These are phyloP conservation scores for Mico argentatus DNA, from an alignment of 2,797 vertebrate species.

Conservation along the genomic window DNA sequence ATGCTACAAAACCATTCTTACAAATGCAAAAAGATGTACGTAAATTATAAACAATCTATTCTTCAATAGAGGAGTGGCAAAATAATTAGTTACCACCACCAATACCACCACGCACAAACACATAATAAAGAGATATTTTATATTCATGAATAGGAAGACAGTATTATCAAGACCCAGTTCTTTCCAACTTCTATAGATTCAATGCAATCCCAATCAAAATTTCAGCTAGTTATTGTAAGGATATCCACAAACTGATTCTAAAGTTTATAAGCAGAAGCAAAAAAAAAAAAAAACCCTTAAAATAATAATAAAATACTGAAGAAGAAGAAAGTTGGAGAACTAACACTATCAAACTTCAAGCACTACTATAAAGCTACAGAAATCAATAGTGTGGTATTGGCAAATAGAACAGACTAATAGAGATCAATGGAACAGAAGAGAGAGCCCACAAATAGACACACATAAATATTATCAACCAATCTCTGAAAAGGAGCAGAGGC, in stretches of 20 bases:
- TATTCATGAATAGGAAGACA: not conserved
- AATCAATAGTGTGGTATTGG: not conserved
- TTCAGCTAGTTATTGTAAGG: not conserved
- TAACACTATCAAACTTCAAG: not conserved
- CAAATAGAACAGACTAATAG: not conserved
- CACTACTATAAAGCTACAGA: not conserved
- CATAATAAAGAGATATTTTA: not conserved
- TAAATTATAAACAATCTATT: not conserved
- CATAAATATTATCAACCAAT: not conserved
- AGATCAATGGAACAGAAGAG: not conserved
- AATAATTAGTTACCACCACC: not conserved
- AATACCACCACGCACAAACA: not conserved
- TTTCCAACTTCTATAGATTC: not conserved
- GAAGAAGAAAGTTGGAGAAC: not conserved
- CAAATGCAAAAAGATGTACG: not conserved
- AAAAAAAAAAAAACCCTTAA: not conserved
- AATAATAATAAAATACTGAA: not conserved
- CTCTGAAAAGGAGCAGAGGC: not conserved
- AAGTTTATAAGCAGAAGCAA: not conserved
- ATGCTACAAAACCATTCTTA: not conserved
- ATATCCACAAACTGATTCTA: not conserved
- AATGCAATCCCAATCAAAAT: not conserved
- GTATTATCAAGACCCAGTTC: not conserved
- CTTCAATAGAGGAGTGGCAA: not conserved
- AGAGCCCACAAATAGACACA: not conserved